A percentile compares a stretch with the other conserved stretches of the same genome.
Evolutionary conservation across 2,113 vertebrate genomes (phyloP).

Genomic region (Bothrops jararaca): DNA sequence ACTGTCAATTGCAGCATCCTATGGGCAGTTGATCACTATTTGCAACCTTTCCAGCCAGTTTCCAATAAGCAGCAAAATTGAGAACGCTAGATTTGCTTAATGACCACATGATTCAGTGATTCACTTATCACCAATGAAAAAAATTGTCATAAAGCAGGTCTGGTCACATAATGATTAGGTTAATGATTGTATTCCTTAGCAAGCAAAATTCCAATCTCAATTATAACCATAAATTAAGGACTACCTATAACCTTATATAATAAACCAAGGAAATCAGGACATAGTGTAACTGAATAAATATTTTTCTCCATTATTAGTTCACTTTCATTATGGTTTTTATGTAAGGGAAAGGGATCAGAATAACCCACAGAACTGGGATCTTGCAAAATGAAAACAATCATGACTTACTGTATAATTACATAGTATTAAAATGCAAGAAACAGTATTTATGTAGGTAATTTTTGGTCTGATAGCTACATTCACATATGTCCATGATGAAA

Average conservation of each 20-base stretch:
- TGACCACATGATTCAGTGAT: background rate
- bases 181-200: background rate
- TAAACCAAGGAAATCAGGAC: background rate
- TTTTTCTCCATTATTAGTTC: background rate
- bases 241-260: conserved; percentile 9
- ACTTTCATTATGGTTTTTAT: background rate
- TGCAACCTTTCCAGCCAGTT: background rate
- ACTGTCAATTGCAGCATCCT: background rate
- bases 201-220: background rate
- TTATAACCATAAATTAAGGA: background rate
- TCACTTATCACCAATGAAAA: background rate
- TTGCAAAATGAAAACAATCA: background rate
- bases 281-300: background rate
- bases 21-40: background rate
- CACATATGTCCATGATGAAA: background rate
- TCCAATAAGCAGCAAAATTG: background rate
- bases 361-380: background rate
- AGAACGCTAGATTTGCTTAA: background rate
- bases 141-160: background rate
- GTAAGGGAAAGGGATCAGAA: background rate
- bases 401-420: background rate
- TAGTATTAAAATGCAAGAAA: background rate
- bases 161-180: background rate
- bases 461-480: background rate
- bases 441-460: background rate